Base-by-base conservation (phyloP, 2,113 vertebrate genomes). In the Pycnonotus jocosus region DNA sequence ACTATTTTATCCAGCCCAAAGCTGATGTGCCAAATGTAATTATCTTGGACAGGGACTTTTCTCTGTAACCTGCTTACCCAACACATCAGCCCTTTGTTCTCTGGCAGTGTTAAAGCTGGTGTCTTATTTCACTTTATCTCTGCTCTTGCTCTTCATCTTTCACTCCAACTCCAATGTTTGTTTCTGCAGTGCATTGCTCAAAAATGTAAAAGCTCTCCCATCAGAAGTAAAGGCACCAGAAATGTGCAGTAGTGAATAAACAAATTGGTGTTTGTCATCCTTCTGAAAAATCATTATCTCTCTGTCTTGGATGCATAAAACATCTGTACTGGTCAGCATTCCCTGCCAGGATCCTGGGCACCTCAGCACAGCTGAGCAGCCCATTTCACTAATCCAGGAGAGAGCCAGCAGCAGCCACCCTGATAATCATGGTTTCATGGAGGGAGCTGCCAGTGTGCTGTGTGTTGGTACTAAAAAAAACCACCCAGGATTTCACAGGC, bases 261-360 rank as follows among this genome's bases (percentile, higher is more conserved):
- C 69, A 91, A 95, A 89, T 64, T 71, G 86, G 14, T 91, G 27
- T 80, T 91, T 94, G 84, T 51, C 69, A 86, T 86, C 81, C 48
- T 86, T 68, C 81, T 88, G 47, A 65, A 72, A 94, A 85, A 64
- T 92, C 87, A 25, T 77, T 69, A 69, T 88, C 73, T 86, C 33
- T 53, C 70, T 95, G 44, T 92, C 60, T 73, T 48, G 80, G 54
- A 95, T 81, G 61, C 42, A 84, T 88, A 61, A 95, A 93, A 91
- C 91, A 92, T 93, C 85, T 96, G 82, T 31, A 74, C 24, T 60
- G 71, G 70, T 23, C 37, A 78, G 86, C 62, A 40, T 25, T 94
- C 92, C 25, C 40, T 94, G 92, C 81, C 56, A 88, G 88, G 78
- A 47, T 44, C 7, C 61, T 70, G 84, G 44, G 35, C 69, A 53